Evolutionary conservation across 2,113 vertebrate species (phyloP), one percentile per base, ranked within the genome.

Genomic region (Heteronetta atricapilla): DNA sequence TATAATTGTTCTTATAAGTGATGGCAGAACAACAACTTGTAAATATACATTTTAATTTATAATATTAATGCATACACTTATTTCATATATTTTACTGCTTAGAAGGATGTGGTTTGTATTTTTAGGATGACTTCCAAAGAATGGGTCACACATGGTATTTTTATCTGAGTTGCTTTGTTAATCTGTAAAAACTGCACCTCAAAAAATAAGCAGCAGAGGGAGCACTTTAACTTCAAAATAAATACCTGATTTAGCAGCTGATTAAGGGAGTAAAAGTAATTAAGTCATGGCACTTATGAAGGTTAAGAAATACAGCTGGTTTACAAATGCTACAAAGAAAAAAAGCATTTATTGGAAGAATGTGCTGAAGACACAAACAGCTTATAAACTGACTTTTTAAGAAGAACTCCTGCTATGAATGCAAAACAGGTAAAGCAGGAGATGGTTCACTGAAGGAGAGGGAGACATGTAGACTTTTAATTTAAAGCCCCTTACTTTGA

Each of bases 171-270:
- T 67, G 40, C 67, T 72, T 93, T 64, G 40, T 72, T 91, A 56
- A 44, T 23, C 25, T 56, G 50, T 82, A 42, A 84, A 86, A 82
- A 67, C 33, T 96, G 96, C 82, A 94, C 91, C 60, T 93, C 60
- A 53, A 48, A 55, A 38, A 38, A 28, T 23, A 79, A 95, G 88
- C 98, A 98, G 98, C 84, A 98, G 98, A 98, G 98, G 98, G 98
- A 92, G 98, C 86, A 76, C 94, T 96, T 98, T 82, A 92, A 96
- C 98, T 96, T 97, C 55, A 90, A 95, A 98, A 93, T 87, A 58
- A 62, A 86, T 88, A 66, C 73, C 36, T 79, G 79, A 66, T 26
- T 68, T 92, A n/a, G 44, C 59, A 81, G 48, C 85, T 95, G 90
- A 95, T 97, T 96, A 97, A 96, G 93, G 80, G 78, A 89, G 82